These are phyloP conservation scores for Thrips palmi DNA, from an alignment of 1,140 invertebrate genomes.

Conservation along the genomic window DNA sequence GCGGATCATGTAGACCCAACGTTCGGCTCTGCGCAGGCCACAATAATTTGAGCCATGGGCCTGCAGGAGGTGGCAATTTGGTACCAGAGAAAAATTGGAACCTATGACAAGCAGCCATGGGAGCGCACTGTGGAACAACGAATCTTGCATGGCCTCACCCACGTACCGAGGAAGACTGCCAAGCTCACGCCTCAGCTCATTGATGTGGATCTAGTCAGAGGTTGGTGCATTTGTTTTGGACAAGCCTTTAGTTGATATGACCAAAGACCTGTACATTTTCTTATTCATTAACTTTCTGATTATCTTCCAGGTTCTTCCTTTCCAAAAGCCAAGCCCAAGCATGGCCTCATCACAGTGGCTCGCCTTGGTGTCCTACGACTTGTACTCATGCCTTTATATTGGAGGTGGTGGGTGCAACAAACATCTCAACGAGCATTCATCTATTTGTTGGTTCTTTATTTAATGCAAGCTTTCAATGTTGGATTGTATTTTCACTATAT, in stretches of 20 bases:
- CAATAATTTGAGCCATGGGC: neutral
- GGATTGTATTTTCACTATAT: slow-evolving; percentile 33
- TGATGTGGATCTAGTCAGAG: slow-evolving; percentile 86
- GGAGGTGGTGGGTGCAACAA: slow-evolving; percentile 76
- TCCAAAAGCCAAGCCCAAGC: slow-evolving; percentile 81
- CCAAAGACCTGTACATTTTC: too few species aligned
- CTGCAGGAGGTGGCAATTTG: neutral
- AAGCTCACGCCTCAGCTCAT: slow-evolving; percentile 84
- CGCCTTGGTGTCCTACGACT: slow-evolving; percentile 59
- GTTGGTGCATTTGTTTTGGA: slow-evolving; percentile 22
- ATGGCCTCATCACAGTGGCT: slow-evolving; percentile 63
- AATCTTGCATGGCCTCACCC: slow-evolving; percentile 64
- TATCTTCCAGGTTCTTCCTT: slow-evolving; percentile 64
- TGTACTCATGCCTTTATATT: slow-evolving; percentile 61
- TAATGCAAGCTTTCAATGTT: slow-evolving; percentile 52
- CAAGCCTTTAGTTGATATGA: too few species aligned
- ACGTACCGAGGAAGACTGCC: slow-evolving; percentile 69
- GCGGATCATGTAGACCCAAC: too few species aligned
- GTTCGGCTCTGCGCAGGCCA: too few species aligned
- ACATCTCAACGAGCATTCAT: slow-evolving; percentile 55
- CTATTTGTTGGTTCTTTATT: slow-evolving; percentile 55
- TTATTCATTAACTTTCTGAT: slow-evolving; percentile 14
- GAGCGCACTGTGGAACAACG: slow-evolving; percentile 83
- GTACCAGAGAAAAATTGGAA: slow-evolving; percentile 86
- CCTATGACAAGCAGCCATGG: slow-evolving; percentile 93